Base-by-base conservation (phyloP, 2,888 invertebrate genomes). In the Rotaria sp. region DNA sequence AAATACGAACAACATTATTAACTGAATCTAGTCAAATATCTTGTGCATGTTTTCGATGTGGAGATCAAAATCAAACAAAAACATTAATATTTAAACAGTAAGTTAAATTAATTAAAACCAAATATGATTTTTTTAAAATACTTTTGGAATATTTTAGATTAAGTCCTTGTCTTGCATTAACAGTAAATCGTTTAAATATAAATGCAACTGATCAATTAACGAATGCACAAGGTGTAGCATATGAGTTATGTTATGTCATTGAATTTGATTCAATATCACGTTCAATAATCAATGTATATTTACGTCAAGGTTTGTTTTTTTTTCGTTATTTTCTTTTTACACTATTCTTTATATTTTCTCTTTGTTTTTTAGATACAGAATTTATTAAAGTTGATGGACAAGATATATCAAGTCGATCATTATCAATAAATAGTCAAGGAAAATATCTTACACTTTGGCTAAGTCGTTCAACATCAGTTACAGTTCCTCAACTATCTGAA, bases 31-130 rank as follows among this genome's bases (percentile, higher is more conserved):
- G n/a, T 80, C 80, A 80, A 80, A n/a, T 26, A 45, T 80, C 80
- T 1, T 80, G 80, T 15, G n/a, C 41, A n/a, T 80, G 80, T 45
- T 80, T 80, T 80, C 80, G 80, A 45, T 80, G 80, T n/a, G 45
- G 45, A 45, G 80, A 80, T 80, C 45, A 24, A n/a, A 80, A 80
- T 45, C 80, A 80, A 80, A 5, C 26, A 11, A 80, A 80, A 45
- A 80, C 45, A 15, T 26, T 80, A 8, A 45, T n/a, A 41, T 80
- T 80, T 45, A 80, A 45, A 80, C 41, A 80, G 80, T 80, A 80
- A 80, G n/a, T 80, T 35, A 1, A 35, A 35, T 2, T 10, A 5
- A 67, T 1, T 3, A 67, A 1, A 30, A 35, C n/a, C n/a, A 30
- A 67, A 35, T 35, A 5, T 21, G 0, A 21, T 67, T 4, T 67